A percentile compares a stretch with the other conserved stretches of the same genome.
Evolutionary conservation across 2,797 vertebrate genomes (phyloP).

Genomic region (Labeo calbasu): DNA sequence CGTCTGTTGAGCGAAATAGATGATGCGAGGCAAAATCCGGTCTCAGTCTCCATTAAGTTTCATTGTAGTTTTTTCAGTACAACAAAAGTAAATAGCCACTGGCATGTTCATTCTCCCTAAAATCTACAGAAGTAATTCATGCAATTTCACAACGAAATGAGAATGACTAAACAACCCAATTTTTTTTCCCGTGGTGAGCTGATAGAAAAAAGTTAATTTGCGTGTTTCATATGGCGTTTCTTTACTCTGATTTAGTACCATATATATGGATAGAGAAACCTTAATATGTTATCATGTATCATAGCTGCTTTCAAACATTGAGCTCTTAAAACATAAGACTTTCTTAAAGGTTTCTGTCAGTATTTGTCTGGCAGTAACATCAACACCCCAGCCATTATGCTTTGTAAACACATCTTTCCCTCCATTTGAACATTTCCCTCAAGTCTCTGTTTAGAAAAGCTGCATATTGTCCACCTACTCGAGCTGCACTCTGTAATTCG

Average conservation of each 20-base stretch:
- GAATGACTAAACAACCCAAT: background rate
- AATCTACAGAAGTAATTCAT: background rate
- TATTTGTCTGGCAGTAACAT: background rate
- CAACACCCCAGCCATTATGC: background rate
- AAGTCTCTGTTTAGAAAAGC: constrained; percentile 6
- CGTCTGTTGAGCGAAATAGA: background rate
- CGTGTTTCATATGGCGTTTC: background rate
- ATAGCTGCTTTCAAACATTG: background rate
- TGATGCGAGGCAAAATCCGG: background rate
- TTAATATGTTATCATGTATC: background rate
- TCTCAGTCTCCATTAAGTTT: background rate
- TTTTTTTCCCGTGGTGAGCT: too few relatives aligned
- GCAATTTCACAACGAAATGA: background rate
- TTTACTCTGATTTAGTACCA: background rate
- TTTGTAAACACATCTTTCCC: constrained; percentile 4
- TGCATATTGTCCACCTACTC: constrained; percentile 12
- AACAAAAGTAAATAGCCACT: too few relatives aligned
- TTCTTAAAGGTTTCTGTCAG: background rate
- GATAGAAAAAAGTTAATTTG: background rate
- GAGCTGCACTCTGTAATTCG: constrained; percentile 45
- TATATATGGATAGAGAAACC: background rate
- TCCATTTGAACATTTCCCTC: background rate
- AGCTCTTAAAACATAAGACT: background rate
- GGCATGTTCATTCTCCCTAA: background rate
- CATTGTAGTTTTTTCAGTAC: background rate